A percentile compares a stretch with the other conserved stretches of the same genome.
Evolutionary conservation across 2,113 vertebrate genomes (phyloP).

Genomic region (Platichthys flesus): DNA sequence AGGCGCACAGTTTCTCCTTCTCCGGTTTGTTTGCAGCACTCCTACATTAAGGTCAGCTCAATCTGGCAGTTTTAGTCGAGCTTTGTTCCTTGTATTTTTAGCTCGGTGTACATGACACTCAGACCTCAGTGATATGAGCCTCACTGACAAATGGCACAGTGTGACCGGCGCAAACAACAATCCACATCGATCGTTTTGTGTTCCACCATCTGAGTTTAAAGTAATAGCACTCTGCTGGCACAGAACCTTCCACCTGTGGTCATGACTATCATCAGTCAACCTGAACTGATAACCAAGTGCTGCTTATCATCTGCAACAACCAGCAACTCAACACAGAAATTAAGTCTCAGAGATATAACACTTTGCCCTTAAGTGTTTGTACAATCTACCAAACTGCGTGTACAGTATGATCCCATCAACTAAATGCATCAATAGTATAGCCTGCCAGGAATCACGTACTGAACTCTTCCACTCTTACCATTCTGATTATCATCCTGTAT

Average conservation of each 20-base stretch:
- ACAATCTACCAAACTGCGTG: conserved; percentile 68
- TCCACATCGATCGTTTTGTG: conserved; percentile 32
- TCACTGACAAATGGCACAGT: conserved; percentile 49
- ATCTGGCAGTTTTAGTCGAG: conserved; percentile 20
- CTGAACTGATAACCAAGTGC: conserved; percentile 75
- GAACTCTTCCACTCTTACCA: conserved; percentile 11
- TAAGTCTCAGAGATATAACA: conserved; percentile 74
- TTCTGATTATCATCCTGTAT: conserved; percentile 7
- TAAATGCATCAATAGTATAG: conserved; percentile 37
- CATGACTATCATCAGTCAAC: conserved; percentile 43
- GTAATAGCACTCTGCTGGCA: conserved; percentile 61
- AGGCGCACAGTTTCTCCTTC: conserved; percentile 43
- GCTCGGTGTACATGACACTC: conserved; percentile 32
- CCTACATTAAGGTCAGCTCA: conserved; percentile 43
- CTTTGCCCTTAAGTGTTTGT: conserved; percentile 76
- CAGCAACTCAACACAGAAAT: conserved; percentile 73
- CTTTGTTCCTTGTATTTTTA: conserved; percentile 39
- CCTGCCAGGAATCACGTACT: conserved; percentile 28
- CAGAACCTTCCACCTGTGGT: conserved; percentile 59
- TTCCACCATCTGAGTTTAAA: conserved; percentile 38
- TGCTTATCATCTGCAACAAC: conserved; percentile 80
- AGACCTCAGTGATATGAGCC: conserved; percentile 50
- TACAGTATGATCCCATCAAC: conserved; percentile 55
- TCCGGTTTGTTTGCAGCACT: conserved; percentile 39
- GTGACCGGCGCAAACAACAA: conserved; percentile 44